Conservation (phyloP, 2,888 invertebrate genomes). For the Heliconius ismenius region DNA sequence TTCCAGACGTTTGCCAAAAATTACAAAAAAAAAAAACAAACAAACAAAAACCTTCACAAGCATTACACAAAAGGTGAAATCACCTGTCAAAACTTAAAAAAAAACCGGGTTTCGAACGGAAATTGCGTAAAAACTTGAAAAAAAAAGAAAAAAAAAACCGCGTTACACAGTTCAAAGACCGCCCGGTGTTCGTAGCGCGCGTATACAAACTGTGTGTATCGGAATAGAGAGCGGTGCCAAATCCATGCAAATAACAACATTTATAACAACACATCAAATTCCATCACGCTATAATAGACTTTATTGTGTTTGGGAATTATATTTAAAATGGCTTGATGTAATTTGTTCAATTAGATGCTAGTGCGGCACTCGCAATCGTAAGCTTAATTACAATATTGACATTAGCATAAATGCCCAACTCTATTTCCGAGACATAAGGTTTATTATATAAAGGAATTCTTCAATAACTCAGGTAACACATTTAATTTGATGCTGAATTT, state of each 20-base stretch:
- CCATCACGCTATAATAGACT: conserved; percentile 33
- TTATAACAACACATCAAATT: conserved; percentile 34
- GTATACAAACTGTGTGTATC: conserved; percentile 43
- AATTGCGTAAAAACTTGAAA: conserved; percentile 32
- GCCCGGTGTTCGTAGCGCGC: conserved; percentile 33
- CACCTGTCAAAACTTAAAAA: conserved; percentile 34
- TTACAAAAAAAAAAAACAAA: background rate
- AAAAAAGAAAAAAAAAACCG: conserved; percentile 20
- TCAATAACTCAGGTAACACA: conserved; percentile 19
- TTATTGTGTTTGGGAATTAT: conserved; percentile 25
- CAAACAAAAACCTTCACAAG: conserved; percentile 32
- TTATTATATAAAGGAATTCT: conserved; percentile 23
- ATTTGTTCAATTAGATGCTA: background rate
- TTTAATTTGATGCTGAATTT: conserved; percentile 25
- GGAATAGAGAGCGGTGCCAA: conserved; percentile 46
- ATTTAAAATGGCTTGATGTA: conserved; percentile 20
- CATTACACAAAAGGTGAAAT: conserved; percentile 26
- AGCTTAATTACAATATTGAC: conserved; percentile 44
- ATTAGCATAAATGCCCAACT: conserved; percentile 35
- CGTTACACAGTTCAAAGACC: conserved; percentile 31
- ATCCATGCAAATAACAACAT: conserved; percentile 41
- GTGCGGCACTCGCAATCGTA: conserved; percentile 36
- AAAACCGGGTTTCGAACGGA: conserved; percentile 29
- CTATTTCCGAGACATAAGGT: conserved; percentile 36
- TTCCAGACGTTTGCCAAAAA: conserved; percentile 41